Evolutionary conservation across 2,888 invertebrate genomes (phyloP).

Genomic region (Sarcophaga variegata): DNA sequence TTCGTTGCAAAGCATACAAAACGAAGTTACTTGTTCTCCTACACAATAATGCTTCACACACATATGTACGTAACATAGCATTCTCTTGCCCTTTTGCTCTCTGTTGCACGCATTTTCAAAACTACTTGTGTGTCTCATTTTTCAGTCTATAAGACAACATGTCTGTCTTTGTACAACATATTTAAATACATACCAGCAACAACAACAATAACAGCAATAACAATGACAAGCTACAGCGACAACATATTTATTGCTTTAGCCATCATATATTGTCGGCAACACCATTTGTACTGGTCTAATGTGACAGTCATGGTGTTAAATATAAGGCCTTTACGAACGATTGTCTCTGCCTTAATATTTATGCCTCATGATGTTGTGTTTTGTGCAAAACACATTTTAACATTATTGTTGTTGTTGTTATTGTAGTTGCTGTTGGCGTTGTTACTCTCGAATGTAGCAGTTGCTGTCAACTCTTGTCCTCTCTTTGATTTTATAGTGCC

Average conservation of each 20-base stretch:
- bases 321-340: conserved; percentile 54
- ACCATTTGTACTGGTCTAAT: conserved; percentile 61
- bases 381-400: conserved; percentile 15
- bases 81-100: not conserved
- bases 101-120: conserved; percentile 32
- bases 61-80: not conserved
- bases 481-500: conserved; percentile 30
- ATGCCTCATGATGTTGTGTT: conserved; percentile 23
- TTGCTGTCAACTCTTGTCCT: conserved; percentile 50
- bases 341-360: conserved; percentile 42
- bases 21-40: too few relatives aligned
- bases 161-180: too few relatives aligned
- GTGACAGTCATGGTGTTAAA: conserved; percentile 63
- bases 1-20: too few relatives aligned
- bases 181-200: conserved; percentile 8
- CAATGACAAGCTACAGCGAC: conserved; percentile 52
- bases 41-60: not conserved
- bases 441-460: not conserved
- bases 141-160: too few relatives aligned
- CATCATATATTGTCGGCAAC: conserved; percentile 61
- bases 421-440: conserved; percentile 13
- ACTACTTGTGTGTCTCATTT: not conserved
- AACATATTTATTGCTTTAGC: conserved; percentile 67
- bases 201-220: conserved; percentile 10
- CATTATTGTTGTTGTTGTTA: conserved; percentile 9